Base-by-base conservation (phyloP, 2,797 vertebrate species). In the Dromococcyx pavoninus region DNA sequence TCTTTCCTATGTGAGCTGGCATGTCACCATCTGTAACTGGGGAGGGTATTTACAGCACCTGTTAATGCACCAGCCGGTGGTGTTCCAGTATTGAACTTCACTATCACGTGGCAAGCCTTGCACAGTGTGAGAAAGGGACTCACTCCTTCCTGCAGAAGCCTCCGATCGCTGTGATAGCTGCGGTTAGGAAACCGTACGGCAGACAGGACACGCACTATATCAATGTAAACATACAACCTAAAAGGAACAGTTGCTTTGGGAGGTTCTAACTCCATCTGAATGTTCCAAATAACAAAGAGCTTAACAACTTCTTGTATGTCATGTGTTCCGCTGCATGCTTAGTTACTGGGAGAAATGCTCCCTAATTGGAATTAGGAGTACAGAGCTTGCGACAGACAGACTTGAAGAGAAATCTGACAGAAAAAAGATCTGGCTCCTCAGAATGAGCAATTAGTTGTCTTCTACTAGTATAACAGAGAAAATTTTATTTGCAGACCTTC, bases 11-110 rank as follows among this genome's bases (percentile, higher is more conserved):
- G 79, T 76, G 41, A 79, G 46, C 71, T 90, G 85, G 70, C 22
- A 46, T 12, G 14, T 22, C 93, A 67, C 79, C 57, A 44, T 58
- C 69, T 79, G 19, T 15, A 71, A n/a, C 27, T 43, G 9, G 12
- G 61, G 41, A 83, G 61, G 74, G 21, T 57, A 25, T 86, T 90
- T 88, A 79, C 48, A 87, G 88, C 94, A 96, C 89, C 81, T 94
- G 82, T 43, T 81, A 67, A 71, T 4, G 64, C 85, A 81, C 27
- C 28, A 46, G 1, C 77, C 7, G 8, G 64, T 46, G 43, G 22
- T 11, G 50, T 28, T 84, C 48, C 48, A 35, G 61, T 44, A 70
- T 4, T 71, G 83, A 88, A 84, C 57, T 71, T 64, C 54, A 65
- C 46, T 18, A 64, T 14, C 83, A 84, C 2, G 10, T 71, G 67